A percentile compares a stretch with the other conserved stretches of the same genome.
Evolutionary conservation across 1,140 invertebrate genomes (phyloP).

Genomic region (Akabosia matsudoensis): DNA sequence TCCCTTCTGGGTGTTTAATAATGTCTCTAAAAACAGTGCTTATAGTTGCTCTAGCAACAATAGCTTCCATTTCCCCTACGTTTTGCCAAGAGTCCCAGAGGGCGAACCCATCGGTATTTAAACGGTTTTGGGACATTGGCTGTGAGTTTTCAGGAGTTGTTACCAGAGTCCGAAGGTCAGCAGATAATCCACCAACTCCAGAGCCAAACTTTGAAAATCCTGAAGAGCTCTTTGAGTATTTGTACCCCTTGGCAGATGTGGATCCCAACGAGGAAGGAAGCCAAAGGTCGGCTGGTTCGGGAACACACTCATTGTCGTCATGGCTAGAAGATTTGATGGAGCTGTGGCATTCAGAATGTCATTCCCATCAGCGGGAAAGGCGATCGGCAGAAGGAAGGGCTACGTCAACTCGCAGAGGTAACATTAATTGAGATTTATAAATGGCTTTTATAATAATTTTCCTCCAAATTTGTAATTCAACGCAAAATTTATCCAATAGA

Average conservation of each 20-base stretch:
- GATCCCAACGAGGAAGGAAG: conserved; percentile 16
- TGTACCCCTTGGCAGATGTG: conserved; percentile 38
- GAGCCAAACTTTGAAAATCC: conserved; percentile 28
- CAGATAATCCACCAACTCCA: background rate
- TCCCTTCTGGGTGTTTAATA: no score
- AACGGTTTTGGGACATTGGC: conserved; percentile 33
- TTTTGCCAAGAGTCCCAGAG: no score
- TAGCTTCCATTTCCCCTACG: no score
- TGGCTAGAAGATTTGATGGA: conserved; percentile 38
- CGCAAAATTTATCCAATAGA: background rate
- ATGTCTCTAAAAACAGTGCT: no score
- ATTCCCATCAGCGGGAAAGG: conserved; percentile 6
- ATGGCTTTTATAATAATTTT: background rate
- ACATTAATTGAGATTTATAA: background rate
- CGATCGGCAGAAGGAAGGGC: background rate
- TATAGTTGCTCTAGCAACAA: background rate
- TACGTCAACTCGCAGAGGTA: background rate
- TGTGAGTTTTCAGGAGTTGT: conserved; percentile 36
- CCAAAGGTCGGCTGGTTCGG: background rate
- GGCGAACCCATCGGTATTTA: background rate
- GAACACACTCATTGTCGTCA: conserved; percentile 25
- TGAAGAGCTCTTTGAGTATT: conserved; percentile 36
- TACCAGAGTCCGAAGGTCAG: conserved; percentile 25
- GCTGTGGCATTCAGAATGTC: conserved; percentile 40
- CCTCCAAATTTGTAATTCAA: background rate